Conservation (phyloP, 2,113 vertebrate species). For the Pachyramphus minor region DNA sequence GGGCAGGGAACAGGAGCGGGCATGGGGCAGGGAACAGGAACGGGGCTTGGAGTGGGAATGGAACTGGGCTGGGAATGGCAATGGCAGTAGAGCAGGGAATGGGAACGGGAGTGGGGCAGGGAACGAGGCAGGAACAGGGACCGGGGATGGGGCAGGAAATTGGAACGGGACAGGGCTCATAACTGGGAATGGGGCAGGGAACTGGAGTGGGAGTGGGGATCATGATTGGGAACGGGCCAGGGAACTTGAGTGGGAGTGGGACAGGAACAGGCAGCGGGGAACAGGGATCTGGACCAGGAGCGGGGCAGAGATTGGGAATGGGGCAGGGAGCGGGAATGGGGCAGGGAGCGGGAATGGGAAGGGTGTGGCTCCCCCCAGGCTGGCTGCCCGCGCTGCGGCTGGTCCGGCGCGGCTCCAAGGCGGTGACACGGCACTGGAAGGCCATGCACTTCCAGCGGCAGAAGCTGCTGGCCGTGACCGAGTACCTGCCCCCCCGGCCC, state of each 20-base stretch:
- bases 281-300: no score
- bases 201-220: no score
- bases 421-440: conserved; percentile 87
- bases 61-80: neutral
- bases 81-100: no score
- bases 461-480: conserved; percentile 88
- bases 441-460: conserved; percentile 84
- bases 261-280: no score
- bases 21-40: no score
- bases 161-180: no score
- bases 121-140: neutral
- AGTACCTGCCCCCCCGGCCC: conserved; percentile 80
- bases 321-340: neutral
- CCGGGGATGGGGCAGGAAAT: no score
- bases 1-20: no score
- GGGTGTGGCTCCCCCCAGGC: conserved; percentile 55
- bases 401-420: conserved; percentile 85
- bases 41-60: accelerated
- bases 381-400: conserved; percentile 79
- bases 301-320: neutral
- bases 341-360: neutral
- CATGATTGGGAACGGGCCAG: no score
- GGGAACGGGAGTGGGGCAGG: neutral
- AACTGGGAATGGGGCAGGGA: neutral
- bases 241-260: no score